Base-by-base conservation (phyloP, 1,140 invertebrate species). In the Littorina saxatilis region DNA sequence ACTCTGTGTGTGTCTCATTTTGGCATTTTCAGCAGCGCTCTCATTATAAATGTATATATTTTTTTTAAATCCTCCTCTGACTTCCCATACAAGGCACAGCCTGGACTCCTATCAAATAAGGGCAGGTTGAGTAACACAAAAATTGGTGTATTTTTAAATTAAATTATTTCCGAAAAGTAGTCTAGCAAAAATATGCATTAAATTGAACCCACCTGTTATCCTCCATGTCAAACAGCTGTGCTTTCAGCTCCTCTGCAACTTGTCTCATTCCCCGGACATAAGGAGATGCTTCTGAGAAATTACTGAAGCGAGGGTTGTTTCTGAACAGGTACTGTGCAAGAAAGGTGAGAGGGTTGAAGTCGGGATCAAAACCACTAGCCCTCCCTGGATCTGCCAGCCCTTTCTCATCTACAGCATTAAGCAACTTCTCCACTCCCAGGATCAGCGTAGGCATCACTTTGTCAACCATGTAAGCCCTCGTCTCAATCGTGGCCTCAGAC, bases 311-410 rank as follows among this genome's bases (percentile, higher is more conserved):
- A 75, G 92, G 92, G 80, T 93, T 93, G 84, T 93, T 92, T 76
- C 92, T 87, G 88, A 93, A 90, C 63, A 93, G 83, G 83, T 92
- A 92, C 83, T 92, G 90, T 35, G 91, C 92, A n/a, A 93, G 79
- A 79, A 87, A 92, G 85, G 93, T 92, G 7, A 93, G 86, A 1
- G 92, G 92, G 83, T 93, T 93, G 83, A 93, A 93, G 80, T 92
- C 88, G 27, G 88, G 82, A 79, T 92, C 89, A 79, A 47, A 84
- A 39, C 74, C 50, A 43, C 83, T 81, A 15, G 84, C 83, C 52
- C 74, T 83, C 15, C 85, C 86, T 40, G 81, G 81, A 13, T 88
- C 85, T 27, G 88, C 84, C 35, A 93, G 77, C 29, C 87, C 88
- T 80, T 86, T 76, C 52, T 88, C 88, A 63, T 92, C 91, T 29